A percentile compares a stretch with the other conserved stretches of the same genome.
These are phyloP conservation scores for Teleogryllus oceanicus DNA, from an alignment of 2,888 invertebrate species.

Conservation along the genomic window DNA sequence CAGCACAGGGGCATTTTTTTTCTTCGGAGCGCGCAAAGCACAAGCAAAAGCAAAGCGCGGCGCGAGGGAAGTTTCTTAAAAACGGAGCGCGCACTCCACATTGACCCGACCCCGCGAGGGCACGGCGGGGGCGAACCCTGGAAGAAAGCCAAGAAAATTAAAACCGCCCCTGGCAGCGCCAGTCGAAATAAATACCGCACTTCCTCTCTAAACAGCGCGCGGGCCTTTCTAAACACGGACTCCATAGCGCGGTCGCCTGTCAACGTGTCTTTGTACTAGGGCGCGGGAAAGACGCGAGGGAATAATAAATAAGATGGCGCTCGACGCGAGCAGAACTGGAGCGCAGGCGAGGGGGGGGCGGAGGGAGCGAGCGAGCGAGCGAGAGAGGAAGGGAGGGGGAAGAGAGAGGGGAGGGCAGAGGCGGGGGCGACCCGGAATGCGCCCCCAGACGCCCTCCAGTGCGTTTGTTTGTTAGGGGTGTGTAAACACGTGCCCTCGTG, in stretches of 20 bases:
- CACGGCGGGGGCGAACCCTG: neutral
- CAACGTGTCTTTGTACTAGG: neutral
- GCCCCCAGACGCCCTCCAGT: neutral
- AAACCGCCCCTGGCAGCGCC: conserved; percentile 24
- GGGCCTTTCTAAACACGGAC: conserved; percentile 18
- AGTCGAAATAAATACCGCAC: conserved; percentile 31
- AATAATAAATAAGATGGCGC: conserved; percentile 6
- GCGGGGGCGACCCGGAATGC: conserved; percentile 20
- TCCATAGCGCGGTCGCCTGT: conserved; percentile 9
- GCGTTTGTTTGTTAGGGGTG: conserved; percentile 22
- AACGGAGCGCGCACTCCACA: too few relatives aligned
- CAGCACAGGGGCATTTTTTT: too few relatives aligned
- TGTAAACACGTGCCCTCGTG: conserved; percentile 6
- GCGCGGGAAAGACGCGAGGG: neutral
- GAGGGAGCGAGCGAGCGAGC: neutral
- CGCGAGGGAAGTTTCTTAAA: too few relatives aligned
- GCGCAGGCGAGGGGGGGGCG: neutral
- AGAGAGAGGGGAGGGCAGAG: neutral
- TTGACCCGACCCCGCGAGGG: too few relatives aligned
- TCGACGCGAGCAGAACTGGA: neutral
- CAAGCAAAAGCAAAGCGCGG: too few relatives aligned
- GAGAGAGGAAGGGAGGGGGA: neutral
- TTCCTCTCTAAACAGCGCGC: conserved; percentile 26
- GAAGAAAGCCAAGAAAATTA: neutral
- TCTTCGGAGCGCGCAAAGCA: too few relatives aligned